A percentile compares a stretch with the other conserved stretches of the same genome.
Evolutionary conservation across 2,888 invertebrate genomes (phyloP).

Genomic region (Eupithecia vulgata): DNA sequence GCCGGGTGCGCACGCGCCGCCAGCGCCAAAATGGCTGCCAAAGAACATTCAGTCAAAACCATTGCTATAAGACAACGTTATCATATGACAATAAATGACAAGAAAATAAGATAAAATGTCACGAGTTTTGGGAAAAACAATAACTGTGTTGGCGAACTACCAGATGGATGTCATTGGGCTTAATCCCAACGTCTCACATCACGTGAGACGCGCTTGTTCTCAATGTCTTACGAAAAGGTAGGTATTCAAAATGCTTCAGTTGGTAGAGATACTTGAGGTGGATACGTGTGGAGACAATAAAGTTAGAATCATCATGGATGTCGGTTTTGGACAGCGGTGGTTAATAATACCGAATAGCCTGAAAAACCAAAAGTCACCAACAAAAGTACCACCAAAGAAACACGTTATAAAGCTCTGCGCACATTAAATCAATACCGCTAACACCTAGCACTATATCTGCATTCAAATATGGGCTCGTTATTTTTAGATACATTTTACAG

Average conservation of each 20-base stretch:
- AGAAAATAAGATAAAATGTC: neutral
- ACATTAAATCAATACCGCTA: no score
- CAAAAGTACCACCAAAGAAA: neutral
- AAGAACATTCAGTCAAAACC: neutral
- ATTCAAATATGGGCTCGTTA: no score
- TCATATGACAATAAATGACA: no score
- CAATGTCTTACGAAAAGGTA: neutral
- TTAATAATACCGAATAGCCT: neutral
- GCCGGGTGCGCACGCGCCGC: constrained; percentile 58
- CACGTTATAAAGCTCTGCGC: no score
- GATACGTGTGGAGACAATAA: no score
- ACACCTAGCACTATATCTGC: no score
- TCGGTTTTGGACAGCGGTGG: neutral
- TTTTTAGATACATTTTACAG: no score
- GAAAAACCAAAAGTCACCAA: neutral
- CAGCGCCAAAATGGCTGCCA: constrained; percentile 61
- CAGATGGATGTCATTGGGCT: neutral
- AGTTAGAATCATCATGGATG: neutral
- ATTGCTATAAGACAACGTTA: neutral
- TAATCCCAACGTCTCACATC: neutral
- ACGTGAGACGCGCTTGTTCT: no score
- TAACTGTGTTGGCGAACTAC: neutral
- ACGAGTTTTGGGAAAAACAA: neutral
- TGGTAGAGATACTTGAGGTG: no score
- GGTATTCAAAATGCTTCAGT: neutral